Evolutionary conservation across 2,797 vertebrate genomes (phyloP), one percentile per base, ranked within the genome.

Genomic region (Hippocampus kuda): DNA sequence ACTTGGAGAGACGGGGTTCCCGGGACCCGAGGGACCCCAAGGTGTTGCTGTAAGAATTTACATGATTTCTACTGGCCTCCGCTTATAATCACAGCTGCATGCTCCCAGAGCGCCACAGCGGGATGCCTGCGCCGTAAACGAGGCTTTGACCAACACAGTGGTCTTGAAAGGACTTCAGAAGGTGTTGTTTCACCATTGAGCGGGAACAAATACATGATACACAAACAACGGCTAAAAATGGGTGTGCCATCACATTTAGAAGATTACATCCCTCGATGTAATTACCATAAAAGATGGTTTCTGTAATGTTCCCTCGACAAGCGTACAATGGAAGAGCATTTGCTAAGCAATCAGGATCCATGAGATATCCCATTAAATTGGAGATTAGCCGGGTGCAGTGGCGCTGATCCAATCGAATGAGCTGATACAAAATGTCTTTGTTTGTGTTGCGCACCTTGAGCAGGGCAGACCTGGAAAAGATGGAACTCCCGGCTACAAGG

Each of bases 391-490:
- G 79, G 78, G 84, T 83, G 87, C 87, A 88, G 80, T 83, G 78
- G 87, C 71, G 84, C 86, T 83, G 84, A 86, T 88, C 88, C 85
- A 87, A 84, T 89, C 87, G 77, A 86, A 86, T 80, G 77, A 77
- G 83, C 82, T 84, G 84, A 87, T 84, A 82, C 79, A 70, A 85
- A 78, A 81, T 86, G 84, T 68, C 85, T 85, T 78, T 87, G 84
- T 88, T 88, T 90, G 77, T 87, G 82, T 85, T 88, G 71, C 78
- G 72, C 80, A 86, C 22, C 72, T 79, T 74, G 87, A 80, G 79
- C 88, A 99, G 96, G 97, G 97, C 75, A 89, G 91, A 85, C 90
- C 92, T 77, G 96, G 96, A 86, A 97, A 94, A 89, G 94, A 97
- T 88, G 97, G 97, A 83, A 91, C 94, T 85, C 93, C 94, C 56